Evolutionary conservation across 2,113 vertebrate genomes (phyloP).

Genomic region (Misgurnus anguillicaudatus): DNA sequence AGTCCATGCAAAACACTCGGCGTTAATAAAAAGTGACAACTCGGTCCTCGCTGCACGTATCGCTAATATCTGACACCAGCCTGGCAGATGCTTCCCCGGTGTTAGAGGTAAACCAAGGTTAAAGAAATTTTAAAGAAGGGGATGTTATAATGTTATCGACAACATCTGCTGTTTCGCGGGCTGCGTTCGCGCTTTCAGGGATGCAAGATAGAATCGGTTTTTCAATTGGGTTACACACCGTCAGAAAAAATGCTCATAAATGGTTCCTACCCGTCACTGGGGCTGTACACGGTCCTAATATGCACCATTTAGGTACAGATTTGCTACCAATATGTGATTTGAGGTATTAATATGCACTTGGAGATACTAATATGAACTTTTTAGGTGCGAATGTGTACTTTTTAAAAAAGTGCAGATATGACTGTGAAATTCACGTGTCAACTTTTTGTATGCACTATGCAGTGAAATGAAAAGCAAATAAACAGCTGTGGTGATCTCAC

Average conservation of each 20-base stretch:
- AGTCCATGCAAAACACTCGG: conserved; percentile 85
- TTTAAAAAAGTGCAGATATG: conserved; percentile 55
- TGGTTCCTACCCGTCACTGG: too few species aligned
- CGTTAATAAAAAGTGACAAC: conserved; percentile 82
- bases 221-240: conserved; percentile 59
- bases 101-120: conserved; percentile 80
- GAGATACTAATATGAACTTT: too few species aligned
- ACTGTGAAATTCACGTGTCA: conserved; percentile 57
- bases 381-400: too few species aligned
- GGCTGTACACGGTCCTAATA: too few species aligned
- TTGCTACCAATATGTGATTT: too few species aligned
- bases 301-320: too few species aligned
- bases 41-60: conserved; percentile 74
- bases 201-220: conserved; percentile 65
- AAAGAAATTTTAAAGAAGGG: conserved; percentile 75
- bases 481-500: conserved; percentile 59
- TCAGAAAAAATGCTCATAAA: too few species aligned
- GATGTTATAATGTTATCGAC: conserved; percentile 74
- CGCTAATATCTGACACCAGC: conserved; percentile 77
- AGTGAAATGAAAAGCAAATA: conserved; percentile 59
- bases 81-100: conserved; percentile 75
- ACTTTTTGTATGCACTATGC: conserved; percentile 46
- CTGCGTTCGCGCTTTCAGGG: conserved; percentile 64
- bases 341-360: too few species aligned
- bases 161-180: conserved; percentile 66